Conservation (phyloP, 2,113 vertebrate genomes). For the Anas platyrhynchos region DNA sequence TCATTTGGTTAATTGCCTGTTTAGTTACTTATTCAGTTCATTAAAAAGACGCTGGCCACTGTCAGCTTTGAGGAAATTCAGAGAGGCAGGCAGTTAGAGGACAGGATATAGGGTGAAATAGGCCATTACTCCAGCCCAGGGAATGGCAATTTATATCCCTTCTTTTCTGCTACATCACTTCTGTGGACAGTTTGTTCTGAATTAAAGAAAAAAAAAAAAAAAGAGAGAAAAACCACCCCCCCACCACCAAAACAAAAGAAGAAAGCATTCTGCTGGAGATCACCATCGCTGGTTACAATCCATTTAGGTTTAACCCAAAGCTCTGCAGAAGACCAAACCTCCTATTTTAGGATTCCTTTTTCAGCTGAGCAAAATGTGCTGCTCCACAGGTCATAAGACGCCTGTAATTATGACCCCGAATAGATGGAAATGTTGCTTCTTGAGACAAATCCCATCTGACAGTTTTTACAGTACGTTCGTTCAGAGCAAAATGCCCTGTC, state of each 20-base stretch:
- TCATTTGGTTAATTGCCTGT: conserved; percentile 60
- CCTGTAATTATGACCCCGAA: conserved; percentile 53
- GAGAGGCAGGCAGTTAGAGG: conserved; percentile 19
- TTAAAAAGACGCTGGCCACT: conserved; percentile 19
- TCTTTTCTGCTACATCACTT: conserved; percentile 14
- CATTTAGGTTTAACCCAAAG: conserved; percentile 6
- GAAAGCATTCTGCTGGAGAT: background rate
- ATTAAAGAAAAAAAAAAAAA: background rate
- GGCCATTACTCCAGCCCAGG: conserved; percentile 14
- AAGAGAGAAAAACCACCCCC: background rate
- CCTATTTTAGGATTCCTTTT: conserved; percentile 22
- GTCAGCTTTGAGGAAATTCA: conserved; percentile 22
- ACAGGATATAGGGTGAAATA: conserved; percentile 24
- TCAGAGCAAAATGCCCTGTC: conserved; percentile 74
- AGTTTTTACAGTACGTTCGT: conserved; percentile 75
- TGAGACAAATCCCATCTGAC: conserved; percentile 77
- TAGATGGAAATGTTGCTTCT: conserved; percentile 60
- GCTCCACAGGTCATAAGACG: conserved; percentile 63
- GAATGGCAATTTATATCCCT: background rate
- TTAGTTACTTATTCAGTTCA: conserved; percentile 64
- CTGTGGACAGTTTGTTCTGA: conserved; percentile 4
- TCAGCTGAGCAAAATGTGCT: background rate
- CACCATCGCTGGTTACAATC: background rate
- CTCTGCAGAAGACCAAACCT: conserved; percentile 5
- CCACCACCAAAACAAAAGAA: background rate